Evolutionary conservation across 1,140 invertebrate species (phyloP), one percentile per base, ranked within the genome.

Genomic region (Pectinophora gossypiella): DNA sequence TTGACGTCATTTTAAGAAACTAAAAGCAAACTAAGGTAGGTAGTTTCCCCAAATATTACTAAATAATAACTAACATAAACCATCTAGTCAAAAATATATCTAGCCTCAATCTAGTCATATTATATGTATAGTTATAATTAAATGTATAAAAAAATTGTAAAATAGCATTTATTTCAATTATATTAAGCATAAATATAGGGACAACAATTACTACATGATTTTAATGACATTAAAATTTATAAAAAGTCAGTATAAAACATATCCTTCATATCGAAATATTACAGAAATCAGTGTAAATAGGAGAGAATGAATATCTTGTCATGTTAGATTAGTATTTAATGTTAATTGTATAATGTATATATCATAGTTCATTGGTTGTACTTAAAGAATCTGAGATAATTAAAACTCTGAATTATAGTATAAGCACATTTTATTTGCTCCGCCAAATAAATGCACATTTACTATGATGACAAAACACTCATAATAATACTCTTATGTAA

Each of bases 351-450:
- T n/a, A 40, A 50, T 50, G 47, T 48, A 48, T 10, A 48, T 48
- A 48, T 16, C 16, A 21, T 46, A 46, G 2, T 46, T 3, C 16
- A 36, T 48, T 23, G 12, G 21, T 19, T 45, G 2, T 19, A 23
- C 13, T 12, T 45, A 9, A 0, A 45, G 43, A n/a, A n/a, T n/a
- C 7, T 7, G 12, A 18, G 16, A 20, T 48, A 36, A 36, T 20
- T 48, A 32, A 48, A 19, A 48, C 27, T 32, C 9, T 32, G 16
- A 38, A 38, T 38, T 6, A 27, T 19, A 48, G 48, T 60, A 40
- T 45, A 64, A 59, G 46, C 51, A 62, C 42, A 59, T 50, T 62
- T 55, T 55, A 55, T 58, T 62, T 56, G 42, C 19, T 40, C 13
- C 2, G 16, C 16, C 36, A 40, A 40, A 40, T 40, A 40, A 40